Percentiles rank a stretch among this genome's conserved stretches.
These are phyloP conservation scores for Caerostris darwini DNA, from an alignment of 1,140 invertebrate genomes.

Conservation along the genomic window DNA sequence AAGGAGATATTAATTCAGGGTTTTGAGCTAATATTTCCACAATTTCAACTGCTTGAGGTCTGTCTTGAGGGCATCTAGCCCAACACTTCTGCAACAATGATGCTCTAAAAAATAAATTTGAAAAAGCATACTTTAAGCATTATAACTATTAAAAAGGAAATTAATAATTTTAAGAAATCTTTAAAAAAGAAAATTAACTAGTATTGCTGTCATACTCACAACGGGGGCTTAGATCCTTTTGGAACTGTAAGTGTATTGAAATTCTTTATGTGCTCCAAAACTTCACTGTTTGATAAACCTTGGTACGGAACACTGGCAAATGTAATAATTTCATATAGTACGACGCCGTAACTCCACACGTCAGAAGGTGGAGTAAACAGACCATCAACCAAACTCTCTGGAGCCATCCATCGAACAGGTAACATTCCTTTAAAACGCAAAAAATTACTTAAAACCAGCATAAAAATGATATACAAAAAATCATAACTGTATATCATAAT, in stretches of 20 bases:
- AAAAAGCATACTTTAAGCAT: background rate
- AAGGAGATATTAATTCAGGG: conserved; percentile 89
- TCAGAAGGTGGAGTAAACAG: conserved; percentile 92
- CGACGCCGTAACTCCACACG: conserved; percentile 92
- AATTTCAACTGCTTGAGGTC: conserved; percentile 89
- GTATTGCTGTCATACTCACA: conserved; percentile 85
- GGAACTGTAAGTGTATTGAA: conserved; percentile 89
- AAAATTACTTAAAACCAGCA: too few relatives aligned
- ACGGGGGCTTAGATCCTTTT: conserved; percentile 87
- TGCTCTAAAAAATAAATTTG: conserved; percentile 84
- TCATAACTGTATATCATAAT: too few relatives aligned
- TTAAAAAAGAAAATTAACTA: background rate
- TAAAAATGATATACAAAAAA: too few relatives aligned
- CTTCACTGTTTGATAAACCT: conserved; percentile 91
- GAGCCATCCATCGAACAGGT: conserved; percentile 96
- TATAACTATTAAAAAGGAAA: background rate
- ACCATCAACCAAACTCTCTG: conserved; percentile 90
- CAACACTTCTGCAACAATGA: conserved; percentile 90
- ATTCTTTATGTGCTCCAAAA: conserved; percentile 89
- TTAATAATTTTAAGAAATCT: background rate
- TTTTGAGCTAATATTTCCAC: conserved; percentile 90
- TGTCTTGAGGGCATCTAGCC: conserved; percentile 86
- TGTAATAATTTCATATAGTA: conserved; percentile 92
- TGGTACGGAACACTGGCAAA: conserved; percentile 92
- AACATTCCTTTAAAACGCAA: conserved; percentile 85